Percentiles rank a stretch among this genome's conserved stretches.
Evolutionary conservation across 2,113 vertebrate species (phyloP).

Genomic region (Cololabis saira): DNA sequence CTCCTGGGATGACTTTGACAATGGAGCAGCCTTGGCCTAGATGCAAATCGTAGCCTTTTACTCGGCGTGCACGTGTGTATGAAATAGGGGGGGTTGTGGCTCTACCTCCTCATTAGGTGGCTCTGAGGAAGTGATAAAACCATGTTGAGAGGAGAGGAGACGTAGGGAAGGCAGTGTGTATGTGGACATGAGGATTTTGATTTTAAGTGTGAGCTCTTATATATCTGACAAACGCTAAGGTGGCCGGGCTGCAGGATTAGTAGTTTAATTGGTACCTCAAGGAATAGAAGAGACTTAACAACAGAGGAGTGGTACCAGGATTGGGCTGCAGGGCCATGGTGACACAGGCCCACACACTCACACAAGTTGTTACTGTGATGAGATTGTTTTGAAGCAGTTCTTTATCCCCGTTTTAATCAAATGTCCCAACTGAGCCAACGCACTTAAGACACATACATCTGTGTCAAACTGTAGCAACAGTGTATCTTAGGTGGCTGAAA

Average conservation of each 20-base stretch:
- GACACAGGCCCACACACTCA: conserved; percentile 41
- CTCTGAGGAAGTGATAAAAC: conserved; percentile 56
- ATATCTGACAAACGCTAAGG: conserved; percentile 44
- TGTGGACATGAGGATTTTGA: conserved; percentile 17
- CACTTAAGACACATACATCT: no score
- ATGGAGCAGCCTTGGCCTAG: conserved; percentile 79
- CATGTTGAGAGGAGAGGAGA: conserved; percentile 29
- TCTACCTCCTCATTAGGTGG: conserved; percentile 63
- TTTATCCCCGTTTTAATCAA: conserved; percentile 6
- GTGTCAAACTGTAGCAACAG: no score
- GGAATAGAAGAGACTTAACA: conserved; percentile 72
- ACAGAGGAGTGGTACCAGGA: conserved; percentile 56
- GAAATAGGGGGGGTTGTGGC: conserved; percentile 14
- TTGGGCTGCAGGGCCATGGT: conserved; percentile 56
- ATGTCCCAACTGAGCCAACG: conserved; percentile 5
- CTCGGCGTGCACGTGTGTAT: conserved; percentile 31
- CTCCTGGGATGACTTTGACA: conserved; percentile 65
- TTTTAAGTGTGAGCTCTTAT: conserved; percentile 29
- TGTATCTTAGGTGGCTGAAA: no score
- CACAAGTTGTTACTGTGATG: conserved; percentile 30
- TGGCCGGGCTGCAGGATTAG: conserved; percentile 71
- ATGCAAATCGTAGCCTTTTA: conserved; percentile 70
- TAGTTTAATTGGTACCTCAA: conserved; percentile 79
- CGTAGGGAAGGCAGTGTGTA: conserved; percentile 40
- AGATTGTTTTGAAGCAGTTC: conserved; percentile 9